Percentiles rank a stretch among this genome's conserved stretches.
Conservation (phyloP, 2,113 vertebrate genomes). For the Anas platyrhynchos region DNA sequence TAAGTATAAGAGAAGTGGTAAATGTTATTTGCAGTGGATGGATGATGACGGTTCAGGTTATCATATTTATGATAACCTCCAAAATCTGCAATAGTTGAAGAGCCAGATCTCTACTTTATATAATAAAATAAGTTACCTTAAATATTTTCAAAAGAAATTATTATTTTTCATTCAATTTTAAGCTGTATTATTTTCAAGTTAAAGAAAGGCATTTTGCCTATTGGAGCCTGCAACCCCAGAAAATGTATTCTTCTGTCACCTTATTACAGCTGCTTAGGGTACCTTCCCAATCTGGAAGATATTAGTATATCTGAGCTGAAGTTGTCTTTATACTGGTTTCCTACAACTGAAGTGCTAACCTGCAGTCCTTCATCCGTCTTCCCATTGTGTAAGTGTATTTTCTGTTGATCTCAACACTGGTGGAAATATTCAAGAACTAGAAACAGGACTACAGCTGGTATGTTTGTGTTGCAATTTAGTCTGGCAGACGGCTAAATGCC, state of each 20-base stretch:
- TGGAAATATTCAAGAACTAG: neutral
- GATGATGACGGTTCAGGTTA: neutral
- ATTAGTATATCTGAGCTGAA: neutral
- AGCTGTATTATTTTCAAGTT: neutral
- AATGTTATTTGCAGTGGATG: neutral
- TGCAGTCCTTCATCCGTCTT: neutral
- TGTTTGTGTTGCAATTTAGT: neutral
- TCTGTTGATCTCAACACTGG: neutral
- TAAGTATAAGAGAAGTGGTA: neutral
- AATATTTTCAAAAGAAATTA: neutral
- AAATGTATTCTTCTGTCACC: neutral
- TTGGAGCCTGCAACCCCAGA: neutral
- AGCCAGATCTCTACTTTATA: neutral
- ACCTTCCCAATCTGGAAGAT: neutral
- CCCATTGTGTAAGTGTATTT: neutral
- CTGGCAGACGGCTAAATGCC: no score
- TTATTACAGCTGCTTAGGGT: neutral
- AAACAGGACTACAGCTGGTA: neutral
- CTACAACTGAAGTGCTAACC: neutral
- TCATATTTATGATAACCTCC: neutral
- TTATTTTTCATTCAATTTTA: neutral
- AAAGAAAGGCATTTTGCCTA: neutral
- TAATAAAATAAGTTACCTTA: neutral
- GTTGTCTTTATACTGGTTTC: neutral
- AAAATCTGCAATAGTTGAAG: neutral